Evolutionary conservation across 2,113 vertebrate species (phyloP), one percentile per base, ranked within the genome.

Genomic region (Gymnorhina tibicen): DNA sequence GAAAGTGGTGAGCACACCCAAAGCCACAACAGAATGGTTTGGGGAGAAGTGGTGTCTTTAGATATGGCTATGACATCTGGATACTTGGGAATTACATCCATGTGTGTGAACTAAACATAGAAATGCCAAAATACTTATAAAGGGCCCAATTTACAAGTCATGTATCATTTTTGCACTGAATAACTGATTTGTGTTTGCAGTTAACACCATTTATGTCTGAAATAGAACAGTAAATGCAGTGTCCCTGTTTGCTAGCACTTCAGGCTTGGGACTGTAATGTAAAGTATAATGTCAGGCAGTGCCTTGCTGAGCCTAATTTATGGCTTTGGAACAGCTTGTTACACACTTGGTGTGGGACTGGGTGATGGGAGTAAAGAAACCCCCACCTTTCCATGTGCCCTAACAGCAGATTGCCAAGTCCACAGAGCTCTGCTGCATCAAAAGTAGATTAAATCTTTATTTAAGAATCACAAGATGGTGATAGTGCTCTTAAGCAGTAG

Each of bases 401-500:
- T 87, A 46, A 47, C 46, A 83, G 78, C 81, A 80, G 72, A 93
- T 94, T 93, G 87, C 59, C 78, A 93, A 63, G 72, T 85, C 75
- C 63, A 72, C 35, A 85, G 75, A 77, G 81, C 85, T 90, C 63
- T 92, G 78, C 87, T 86, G 76, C 72, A 83, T 93, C 55, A 67
- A 60, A 96, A 95, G 90, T 59, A 87, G 93, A 95, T 94, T 83
- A 90, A 93, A 94, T 93, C 75, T 93, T 94, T 85, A 72, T 85
- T 81, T 95, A 85, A 93, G 79, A 90, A 91, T 87, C 81, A 59
- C 67, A 86, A 70, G 72, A 70, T 93, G 64, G 87, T 82, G 91
- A 77, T 83, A 83, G 78, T 63, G 62, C 89, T 94, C 60, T 96
- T 88, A 88, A 96, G 88, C 79, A 91, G 91, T 63, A 62, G 90